A percentile compares a stretch with the other conserved stretches of the same genome.
phyloP scores from a whole-genome alignment of 1,140 invertebrate species.

The Drosophila ambigua region DNA sequence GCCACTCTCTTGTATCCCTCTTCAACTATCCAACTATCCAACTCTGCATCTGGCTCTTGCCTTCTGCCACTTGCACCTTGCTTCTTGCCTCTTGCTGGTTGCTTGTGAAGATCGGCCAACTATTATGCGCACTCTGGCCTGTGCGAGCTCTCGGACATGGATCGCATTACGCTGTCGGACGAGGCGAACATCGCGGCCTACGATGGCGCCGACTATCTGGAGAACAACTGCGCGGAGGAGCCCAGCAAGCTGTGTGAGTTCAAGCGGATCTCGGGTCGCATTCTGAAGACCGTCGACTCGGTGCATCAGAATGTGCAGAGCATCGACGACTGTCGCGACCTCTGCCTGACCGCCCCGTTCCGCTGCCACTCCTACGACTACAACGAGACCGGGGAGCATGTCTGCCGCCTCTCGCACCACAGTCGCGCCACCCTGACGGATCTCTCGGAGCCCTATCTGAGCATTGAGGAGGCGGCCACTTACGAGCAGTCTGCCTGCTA shows the following conservation, averaged over 20 bases:
- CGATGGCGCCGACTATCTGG: conserved; percentile 92
- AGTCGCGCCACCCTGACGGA: conserved; percentile 93
- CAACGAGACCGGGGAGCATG: conserved; percentile 95
- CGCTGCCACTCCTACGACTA: conserved; percentile 96
- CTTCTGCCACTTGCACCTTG: conserved; percentile 1
- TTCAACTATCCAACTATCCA: conserved; percentile 18
- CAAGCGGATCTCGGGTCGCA: conserved; percentile 93
- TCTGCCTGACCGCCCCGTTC: conserved; percentile 93
- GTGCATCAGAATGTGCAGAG: conserved; percentile 95
- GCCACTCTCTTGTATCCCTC: conserved; percentile 30
- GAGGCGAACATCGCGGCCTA: conserved; percentile 89
- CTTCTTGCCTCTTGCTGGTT: not conserved
- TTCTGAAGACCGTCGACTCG: conserved; percentile 96
- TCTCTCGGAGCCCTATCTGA: conserved; percentile 95
- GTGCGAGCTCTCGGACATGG: conserved; percentile 95
- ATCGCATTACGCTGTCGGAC: conserved; percentile 93
- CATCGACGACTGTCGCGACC: conserved; percentile 93
- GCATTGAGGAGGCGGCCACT: conserved; percentile 93
- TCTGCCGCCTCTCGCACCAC: conserved; percentile 95
- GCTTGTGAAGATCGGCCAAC: conserved; percentile 92
- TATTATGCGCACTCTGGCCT: conserved; percentile 93
- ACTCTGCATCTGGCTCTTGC: conserved; percentile 12
- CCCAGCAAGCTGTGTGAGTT: conserved; percentile 96
- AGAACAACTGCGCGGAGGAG: conserved; percentile 95
- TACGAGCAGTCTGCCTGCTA: conserved; percentile 97